A percentile compares a stretch with the other conserved stretches of the same genome.
These are phyloP conservation scores for Rhinoraja longicauda DNA, from an alignment of 2,797 vertebrate genomes.

Conservation along the genomic window DNA sequence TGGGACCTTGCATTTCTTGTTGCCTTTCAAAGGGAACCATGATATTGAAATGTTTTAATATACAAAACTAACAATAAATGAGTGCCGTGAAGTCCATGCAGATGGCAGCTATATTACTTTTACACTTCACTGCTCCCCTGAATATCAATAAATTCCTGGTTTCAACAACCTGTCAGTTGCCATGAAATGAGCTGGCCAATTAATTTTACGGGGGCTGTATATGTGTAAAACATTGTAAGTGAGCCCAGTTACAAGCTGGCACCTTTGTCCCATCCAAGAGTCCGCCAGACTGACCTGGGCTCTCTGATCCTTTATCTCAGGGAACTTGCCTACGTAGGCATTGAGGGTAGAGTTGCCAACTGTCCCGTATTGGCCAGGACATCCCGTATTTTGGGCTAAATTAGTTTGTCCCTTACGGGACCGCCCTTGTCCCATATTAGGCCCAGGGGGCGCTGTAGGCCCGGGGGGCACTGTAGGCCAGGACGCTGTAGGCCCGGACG, in stretches of 20 bases:
- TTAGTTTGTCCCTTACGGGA: too few relatives aligned
- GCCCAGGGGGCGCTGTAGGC: too few relatives aligned
- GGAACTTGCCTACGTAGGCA: not conserved
- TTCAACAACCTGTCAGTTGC: not conserved
- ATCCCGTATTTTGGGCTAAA: too few relatives aligned
- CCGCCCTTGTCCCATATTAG: too few relatives aligned
- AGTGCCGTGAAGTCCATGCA: too few relatives aligned
- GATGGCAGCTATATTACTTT: not conserved
- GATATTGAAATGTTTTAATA: not conserved
- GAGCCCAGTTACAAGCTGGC: not conserved
- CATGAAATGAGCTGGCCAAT: not conserved
- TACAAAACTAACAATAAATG: not conserved
- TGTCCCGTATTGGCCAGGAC: too few relatives aligned
- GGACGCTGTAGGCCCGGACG: too few relatives aligned
- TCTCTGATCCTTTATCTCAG: not conserved
- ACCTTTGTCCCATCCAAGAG: not conserved
- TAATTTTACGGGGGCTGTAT: not conserved
- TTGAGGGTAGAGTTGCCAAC: too few relatives aligned
- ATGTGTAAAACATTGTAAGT: not conserved
- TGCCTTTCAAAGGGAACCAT: not conserved
- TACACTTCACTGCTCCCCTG: not conserved
- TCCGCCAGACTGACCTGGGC: too few relatives aligned
- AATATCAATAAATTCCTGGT: not conserved
- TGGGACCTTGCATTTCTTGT: not conserved
- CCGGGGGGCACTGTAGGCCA: too few relatives aligned